Evolutionary conservation across 2,888 invertebrate genomes (phyloP).

Genomic region (Melolontha melolontha): DNA sequence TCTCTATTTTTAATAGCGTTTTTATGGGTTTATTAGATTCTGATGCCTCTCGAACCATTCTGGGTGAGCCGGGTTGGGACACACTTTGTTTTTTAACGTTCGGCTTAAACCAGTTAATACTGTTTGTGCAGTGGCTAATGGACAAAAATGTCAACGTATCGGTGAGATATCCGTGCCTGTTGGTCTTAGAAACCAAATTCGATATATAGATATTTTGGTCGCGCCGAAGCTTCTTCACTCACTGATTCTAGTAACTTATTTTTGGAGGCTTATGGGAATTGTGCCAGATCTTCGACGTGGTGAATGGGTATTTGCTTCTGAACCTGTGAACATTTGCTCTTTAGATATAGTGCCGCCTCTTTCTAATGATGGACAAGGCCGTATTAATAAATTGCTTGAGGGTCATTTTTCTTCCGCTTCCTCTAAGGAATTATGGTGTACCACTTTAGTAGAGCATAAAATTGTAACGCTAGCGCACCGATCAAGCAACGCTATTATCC

Average conservation of each 20-base stretch:
- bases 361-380: no score
- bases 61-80: constrained; percentile 39
- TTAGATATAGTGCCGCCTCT: no score
- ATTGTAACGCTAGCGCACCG: constrained; percentile 41
- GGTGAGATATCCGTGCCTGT: no score
- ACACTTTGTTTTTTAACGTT: constrained; percentile 6
- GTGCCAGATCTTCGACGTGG: no score
- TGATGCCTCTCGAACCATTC: no score
- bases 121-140: constrained; percentile 33
- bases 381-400: no score
- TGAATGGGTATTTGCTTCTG: no score
- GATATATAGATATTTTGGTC: constrained; percentile 2
- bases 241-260: constrained; percentile 9
- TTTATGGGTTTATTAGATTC: constrained; percentile 41
- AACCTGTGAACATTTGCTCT: constrained; percentile 38
- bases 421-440: constrained; percentile 32
- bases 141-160: constrained; percentile 5
- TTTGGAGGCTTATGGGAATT: constrained; percentile 36
- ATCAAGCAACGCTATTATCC: constrained; percentile 52
- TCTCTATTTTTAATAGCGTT: constrained; percentile 38
- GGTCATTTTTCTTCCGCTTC: no score
- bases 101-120: background rate
- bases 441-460: constrained; percentile 35
- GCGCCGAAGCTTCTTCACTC: background rate
- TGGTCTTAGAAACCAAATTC: background rate